Base-by-base conservation (phyloP, 2,113 vertebrate genomes). In the Dipodomys stephensi region DNA sequence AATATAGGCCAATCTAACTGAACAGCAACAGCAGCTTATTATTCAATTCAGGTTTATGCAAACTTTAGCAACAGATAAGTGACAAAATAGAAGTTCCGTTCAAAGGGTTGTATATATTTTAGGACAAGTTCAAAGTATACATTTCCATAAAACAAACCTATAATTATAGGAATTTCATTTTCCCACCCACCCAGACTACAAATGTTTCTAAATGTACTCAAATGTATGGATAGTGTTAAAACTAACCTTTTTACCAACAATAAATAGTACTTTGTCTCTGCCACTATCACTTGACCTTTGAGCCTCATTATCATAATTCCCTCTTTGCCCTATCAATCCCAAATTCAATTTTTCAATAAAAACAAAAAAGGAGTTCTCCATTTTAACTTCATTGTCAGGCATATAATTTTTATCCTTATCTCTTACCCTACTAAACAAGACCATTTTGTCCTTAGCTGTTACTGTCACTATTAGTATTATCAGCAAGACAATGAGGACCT, bases 111-210 rank as follows among this genome's bases (percentile, higher is more conserved):
- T 80, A 46, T 81, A 7, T 88, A 65, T 79, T 85, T 84, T 87
- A 93, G 78, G 88, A 92, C 87, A 90, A 92, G 95, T 22, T 73
- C 62, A 16, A 88, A 88, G 25, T 76, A 60, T 74, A 19, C 53
- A 79, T 96, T 94, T 81, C 9, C 44, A 65, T 46, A 79, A 73
- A 74, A 88, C 16, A 87, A 87, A 68, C 10, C 32, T 60, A 25
- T 62, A 35, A 28, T 27, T 85, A 53, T 32, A 93, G 11, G 13
- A 89, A 11, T 94, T 89, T 95, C 13, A 76, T 53, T 87, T 18
- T 57, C 49, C 15, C 87, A 84, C 39, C 27, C 46, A 90, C 39
- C 27, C 46, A 90, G 16, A 68, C 20, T 53, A 28, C 32, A 72
- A 49, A 84, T 91, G 19, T 53, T 46, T 73, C 4, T 84, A 67